phyloP scores from a whole-genome alignment of 2,797 vertebrate species.

The Paratrypauchen microcephalus region DNA sequence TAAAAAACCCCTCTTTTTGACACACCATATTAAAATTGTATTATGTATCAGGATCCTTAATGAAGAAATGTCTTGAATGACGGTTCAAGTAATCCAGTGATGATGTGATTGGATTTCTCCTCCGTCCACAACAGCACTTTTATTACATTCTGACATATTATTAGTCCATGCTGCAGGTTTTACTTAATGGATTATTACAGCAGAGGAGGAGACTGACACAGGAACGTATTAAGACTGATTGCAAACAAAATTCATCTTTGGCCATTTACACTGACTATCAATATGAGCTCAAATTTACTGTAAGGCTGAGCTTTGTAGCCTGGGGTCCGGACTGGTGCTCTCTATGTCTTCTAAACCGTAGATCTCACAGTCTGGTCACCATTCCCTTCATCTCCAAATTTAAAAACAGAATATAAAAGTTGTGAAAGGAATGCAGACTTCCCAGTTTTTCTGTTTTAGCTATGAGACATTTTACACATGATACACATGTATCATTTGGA shows the following conservation, averaged over 20 bases:
- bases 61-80: constrained; percentile 34
- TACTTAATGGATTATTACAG: constrained; percentile 51
- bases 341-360: too few relatives aligned
- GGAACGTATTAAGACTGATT: constrained; percentile 41
- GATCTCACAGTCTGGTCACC: too few relatives aligned
- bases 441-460: too few relatives aligned
- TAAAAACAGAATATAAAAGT: too few relatives aligned
- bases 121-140: constrained; percentile 28
- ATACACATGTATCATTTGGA: too few relatives aligned
- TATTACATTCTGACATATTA: constrained; percentile 47
- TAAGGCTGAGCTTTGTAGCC: too few relatives aligned
- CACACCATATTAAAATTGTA: constrained; percentile 10
- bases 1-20: background rate
- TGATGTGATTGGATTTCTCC: constrained; percentile 50
- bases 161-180: constrained; percentile 43
- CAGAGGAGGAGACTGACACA: constrained; percentile 29
- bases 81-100: constrained; percentile 39
- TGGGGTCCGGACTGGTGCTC: too few relatives aligned
- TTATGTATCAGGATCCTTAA: constrained; percentile 10
- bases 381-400: too few relatives aligned
- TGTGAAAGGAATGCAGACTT: too few relatives aligned
- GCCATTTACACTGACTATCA: constrained; percentile 3
- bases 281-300: background rate
- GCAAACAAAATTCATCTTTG: constrained; percentile 30
- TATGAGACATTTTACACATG: too few relatives aligned